Percentiles rank a stretch among this genome's conserved stretches.
Evolutionary conservation across 2,797 vertebrate genomes (phyloP).

Genomic region (Thamnophis elegans): DNA sequence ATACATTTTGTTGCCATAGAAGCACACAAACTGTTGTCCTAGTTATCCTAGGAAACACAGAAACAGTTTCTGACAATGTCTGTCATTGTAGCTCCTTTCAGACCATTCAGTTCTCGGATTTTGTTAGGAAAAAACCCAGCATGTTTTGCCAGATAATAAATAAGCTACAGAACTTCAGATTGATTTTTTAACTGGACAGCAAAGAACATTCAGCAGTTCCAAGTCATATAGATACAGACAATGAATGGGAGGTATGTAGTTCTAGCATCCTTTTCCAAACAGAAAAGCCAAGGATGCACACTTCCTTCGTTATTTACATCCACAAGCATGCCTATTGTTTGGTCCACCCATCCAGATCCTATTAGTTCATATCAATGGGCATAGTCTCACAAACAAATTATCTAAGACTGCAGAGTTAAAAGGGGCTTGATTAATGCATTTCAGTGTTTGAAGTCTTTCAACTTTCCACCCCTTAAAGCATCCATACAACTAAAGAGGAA

Average conservation of each 20-base stretch:
- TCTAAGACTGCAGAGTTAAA: background rate
- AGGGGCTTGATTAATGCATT: background rate
- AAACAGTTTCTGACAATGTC: slow-evolving; percentile 52
- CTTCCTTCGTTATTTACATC: background rate
- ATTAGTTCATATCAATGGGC: background rate
- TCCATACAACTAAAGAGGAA: background rate
- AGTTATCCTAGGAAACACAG: slow-evolving; percentile 65
- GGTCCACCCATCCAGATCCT: background rate
- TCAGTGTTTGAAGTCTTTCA: background rate
- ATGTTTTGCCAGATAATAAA: background rate
- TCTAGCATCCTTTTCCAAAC: background rate
- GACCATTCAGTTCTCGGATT: slow-evolving; percentile 37
- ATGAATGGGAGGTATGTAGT: background rate
- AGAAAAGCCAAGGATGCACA: background rate
- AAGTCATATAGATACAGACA: background rate
- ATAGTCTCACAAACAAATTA: background rate
- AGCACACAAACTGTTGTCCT: slow-evolving; percentile 66
- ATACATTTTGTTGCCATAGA: slow-evolving; percentile 59
- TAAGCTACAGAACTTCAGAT: background rate
- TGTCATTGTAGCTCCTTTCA: slow-evolving; percentile 26
- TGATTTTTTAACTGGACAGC: background rate
- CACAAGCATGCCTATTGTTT: background rate
- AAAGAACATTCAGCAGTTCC: background rate
- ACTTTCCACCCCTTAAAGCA: background rate
- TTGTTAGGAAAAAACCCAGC: background rate